Evolutionary conservation across 2,113 vertebrate species (phyloP), one percentile per base, ranked within the genome.

Genomic region (Callithrix jacchus): DNA sequence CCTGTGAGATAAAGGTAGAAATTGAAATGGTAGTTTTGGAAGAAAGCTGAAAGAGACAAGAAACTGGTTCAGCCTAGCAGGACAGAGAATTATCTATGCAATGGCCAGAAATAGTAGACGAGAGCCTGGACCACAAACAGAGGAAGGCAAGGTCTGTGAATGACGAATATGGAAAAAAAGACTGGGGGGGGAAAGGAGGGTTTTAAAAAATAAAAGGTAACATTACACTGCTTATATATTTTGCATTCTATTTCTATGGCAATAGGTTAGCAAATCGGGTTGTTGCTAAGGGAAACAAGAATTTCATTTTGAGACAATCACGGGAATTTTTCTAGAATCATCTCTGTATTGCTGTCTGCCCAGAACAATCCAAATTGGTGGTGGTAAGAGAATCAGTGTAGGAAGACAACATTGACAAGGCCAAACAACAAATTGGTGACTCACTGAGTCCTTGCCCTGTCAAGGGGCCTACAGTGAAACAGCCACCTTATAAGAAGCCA

Each of bases 211-310:
- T 35, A 80, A 74, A 64, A 73, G 13, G 8, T 70, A 45, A n/a
- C 13, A 70, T 32, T n/a, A 76, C 64, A 77, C 37, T 54, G 80
- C 80, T 93, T 90, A 82, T 54, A 71, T 71, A 89, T 66, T 52
- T 92, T 95, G 45, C 54, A 87, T 94, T 95, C 95, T 95, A 96
- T 97, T 97, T 97, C 95, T 92, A 97, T 95, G 76, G 95, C 70
- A 93, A 96, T 92, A 90, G 47, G 87, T 87, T 92, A 94, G 93
- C 89, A 94, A 95, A 84, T 68, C 73, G 86, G 74, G 92, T 70
- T 93, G 97, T 94, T 95, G 95, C 96, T 95, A 97, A 88, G 97
- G 94, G 96, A 95, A 89, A 95, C 92, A 61, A 56, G 20, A 80
- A 77, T 6, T 94, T 77, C 84, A 92, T 79, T 71, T 76, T 49